phyloP scores from a whole-genome alignment of 2,113 vertebrate species.

The Rhinoderma darwinii region DNA sequence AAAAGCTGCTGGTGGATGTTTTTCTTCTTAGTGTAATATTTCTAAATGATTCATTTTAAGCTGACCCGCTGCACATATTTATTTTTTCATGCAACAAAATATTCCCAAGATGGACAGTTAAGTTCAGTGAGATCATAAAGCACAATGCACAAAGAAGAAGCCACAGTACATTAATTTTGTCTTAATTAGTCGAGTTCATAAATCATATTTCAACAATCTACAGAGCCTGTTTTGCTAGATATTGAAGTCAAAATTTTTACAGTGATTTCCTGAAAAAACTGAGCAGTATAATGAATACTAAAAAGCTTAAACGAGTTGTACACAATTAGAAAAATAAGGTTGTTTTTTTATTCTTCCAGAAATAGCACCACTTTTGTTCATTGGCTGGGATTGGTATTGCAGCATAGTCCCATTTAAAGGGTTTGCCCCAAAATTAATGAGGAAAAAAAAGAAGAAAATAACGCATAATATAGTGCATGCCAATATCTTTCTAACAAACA shows the following conservation, averaged over 20 bases:
- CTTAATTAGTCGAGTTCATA: slow-evolving; percentile 31
- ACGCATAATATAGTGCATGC: too few relatives aligned
- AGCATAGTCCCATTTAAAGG: background rate
- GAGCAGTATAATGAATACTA: background rate
- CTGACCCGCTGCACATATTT: slow-evolving; percentile 18
- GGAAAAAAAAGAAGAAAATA: too few relatives aligned
- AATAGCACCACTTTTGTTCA: background rate
- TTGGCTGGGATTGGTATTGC: background rate
- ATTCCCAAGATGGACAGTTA: slow-evolving; percentile 19
- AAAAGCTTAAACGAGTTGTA: background rate
- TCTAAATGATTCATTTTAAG: slow-evolving; percentile 7
- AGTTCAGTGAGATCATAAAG: slow-evolving; percentile 15
- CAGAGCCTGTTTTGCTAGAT: background rate
- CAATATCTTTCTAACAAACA: too few relatives aligned
- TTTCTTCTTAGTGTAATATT: background rate
- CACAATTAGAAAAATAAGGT: too few relatives aligned
- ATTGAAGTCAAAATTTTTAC: background rate
- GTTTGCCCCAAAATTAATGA: too few relatives aligned
- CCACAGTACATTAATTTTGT: slow-evolving; percentile 30
- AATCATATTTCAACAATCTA: slow-evolving; percentile 20
- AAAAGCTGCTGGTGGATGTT: slow-evolving; percentile 37
- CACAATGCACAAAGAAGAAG: background rate
- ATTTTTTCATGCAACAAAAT: slow-evolving; percentile 28
- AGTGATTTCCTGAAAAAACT: background rate
- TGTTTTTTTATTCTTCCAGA: background rate